Evolutionary conservation across 92 coral and sea anemone genomes (phyloP).

Genomic region (Bergia puertoricense): DNA sequence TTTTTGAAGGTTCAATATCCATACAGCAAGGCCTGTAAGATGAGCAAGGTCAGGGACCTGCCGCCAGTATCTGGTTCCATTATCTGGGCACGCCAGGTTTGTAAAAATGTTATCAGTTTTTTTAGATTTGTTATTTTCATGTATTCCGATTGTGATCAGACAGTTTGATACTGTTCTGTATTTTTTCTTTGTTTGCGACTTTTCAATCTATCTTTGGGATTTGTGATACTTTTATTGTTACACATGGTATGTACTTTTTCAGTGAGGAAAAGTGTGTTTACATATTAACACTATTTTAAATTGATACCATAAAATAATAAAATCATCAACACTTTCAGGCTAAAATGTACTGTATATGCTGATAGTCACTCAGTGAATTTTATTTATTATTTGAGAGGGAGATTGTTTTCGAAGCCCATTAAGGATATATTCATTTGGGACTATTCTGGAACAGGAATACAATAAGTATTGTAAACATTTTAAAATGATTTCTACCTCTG

Average conservation of each 20-base stretch:
- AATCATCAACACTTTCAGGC: too few relatives aligned
- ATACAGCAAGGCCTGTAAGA: conserved; percentile 95
- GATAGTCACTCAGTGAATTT: too few relatives aligned
- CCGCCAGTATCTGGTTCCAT: conserved; percentile 99
- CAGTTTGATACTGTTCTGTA: neutral
- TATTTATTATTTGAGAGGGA: too few relatives aligned
- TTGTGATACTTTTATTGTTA: neutral
- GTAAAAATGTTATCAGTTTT: neutral
- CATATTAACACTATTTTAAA: too few relatives aligned
- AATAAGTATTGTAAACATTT: too few relatives aligned
- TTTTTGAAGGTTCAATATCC: conserved; percentile 89
- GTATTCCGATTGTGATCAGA: neutral
- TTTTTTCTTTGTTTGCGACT: neutral
- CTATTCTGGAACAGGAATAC: too few relatives aligned
- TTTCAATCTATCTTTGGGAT: neutral
- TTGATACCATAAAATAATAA: too few relatives aligned
- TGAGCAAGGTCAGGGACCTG: conserved; percentile 96
- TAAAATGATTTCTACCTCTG: too few relatives aligned
- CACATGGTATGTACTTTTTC: neutral
- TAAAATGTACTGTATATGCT: too few relatives aligned
- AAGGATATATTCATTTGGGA: neutral
- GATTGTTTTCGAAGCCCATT: too few relatives aligned
- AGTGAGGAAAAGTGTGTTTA: too few relatives aligned
- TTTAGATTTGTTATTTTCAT: neutral
- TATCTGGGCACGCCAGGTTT: conserved; percentile 98